Evolutionary conservation across 2,888 invertebrate species (phyloP), one percentile per base, ranked within the genome.

Genomic region (Schizotus pectinicornis): DNA sequence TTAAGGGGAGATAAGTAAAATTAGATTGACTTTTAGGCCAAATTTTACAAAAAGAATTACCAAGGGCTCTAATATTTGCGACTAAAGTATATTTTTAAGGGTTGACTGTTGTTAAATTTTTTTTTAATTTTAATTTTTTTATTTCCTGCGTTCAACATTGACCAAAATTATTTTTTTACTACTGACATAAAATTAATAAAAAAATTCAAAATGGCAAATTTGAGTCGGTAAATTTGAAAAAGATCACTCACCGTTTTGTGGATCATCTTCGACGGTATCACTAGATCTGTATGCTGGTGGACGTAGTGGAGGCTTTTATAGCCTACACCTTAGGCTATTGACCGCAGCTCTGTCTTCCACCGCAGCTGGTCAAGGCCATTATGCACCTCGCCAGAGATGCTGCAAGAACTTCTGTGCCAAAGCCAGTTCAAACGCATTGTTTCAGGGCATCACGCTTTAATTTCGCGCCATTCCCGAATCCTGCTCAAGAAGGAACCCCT

Each of bases 281-380:
- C 59, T 45, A 48, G 34, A 9, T 37, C 14, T 53, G 52, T 51
- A 31, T 57, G 51, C 33, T 9, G 37, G 13, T 38, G 32, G 7
- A 6, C 22, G 31, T 46, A 22, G 55, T 51, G 59, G 55, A 50
- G 51, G 50, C 59, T 59, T 59, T 59, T 59, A 59, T 59, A 59
- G 30, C 46, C 36, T 34, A 48, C 42, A 61, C 54, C 55, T 60
- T 51, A 60, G 60, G 60, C 60, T 60, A 56, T 56, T 60, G 60
- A 60, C 60, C 60, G 60, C 42, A 11, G 30, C 42, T 63, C 48
- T 46, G 56, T 59, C 57, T 61, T 60, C 64, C 42, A 61, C 53
- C 54, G 56, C 35, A 46, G 51, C 59, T 64, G 64, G 64, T 62
- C 64, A 64, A 64, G 64, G 64, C 50, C 64, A 64, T 43, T 33